Conservation (phyloP, 2,113 vertebrate genomes). For the Leiothrix lutea region DNA sequence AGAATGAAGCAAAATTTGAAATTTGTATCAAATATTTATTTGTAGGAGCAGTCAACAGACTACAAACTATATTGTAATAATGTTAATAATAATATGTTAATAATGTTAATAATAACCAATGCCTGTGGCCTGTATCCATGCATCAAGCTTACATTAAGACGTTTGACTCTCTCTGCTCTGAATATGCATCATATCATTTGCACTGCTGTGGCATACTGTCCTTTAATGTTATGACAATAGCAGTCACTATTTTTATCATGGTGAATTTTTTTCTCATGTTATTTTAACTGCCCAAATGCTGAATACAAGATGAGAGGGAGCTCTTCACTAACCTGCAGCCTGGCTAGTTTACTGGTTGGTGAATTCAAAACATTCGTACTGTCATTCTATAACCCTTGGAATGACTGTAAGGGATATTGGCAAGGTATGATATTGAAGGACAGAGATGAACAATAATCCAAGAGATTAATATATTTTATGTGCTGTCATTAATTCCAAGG, state of each 20-base stretch:
- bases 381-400: not conserved
- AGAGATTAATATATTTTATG: not conserved
- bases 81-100: not conserved
- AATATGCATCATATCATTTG: not conserved
- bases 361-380: not conserved
- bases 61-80: not conserved
- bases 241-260: not conserved
- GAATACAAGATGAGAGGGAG: not conserved
- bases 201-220: not conserved
- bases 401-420: fast-evolving
- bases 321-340: not conserved
- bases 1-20: not conserved
- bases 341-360: not conserved
- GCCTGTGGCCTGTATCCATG: fast-evolving
- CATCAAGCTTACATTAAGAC: not conserved
- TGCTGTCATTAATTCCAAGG: not conserved
- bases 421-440: not conserved
- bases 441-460: not conserved
- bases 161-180: not conserved
- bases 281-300: not conserved
- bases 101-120: not conserved
- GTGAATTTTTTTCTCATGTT: not conserved
- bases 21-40: not conserved
- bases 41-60: not conserved
- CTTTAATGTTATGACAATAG: not conserved